A percentile compares a stretch with the other conserved stretches of the same genome.
These are phyloP conservation scores for Cepaea hortensis DNA, from an alignment of 2,888 invertebrate species.

Conservation along the genomic window DNA sequence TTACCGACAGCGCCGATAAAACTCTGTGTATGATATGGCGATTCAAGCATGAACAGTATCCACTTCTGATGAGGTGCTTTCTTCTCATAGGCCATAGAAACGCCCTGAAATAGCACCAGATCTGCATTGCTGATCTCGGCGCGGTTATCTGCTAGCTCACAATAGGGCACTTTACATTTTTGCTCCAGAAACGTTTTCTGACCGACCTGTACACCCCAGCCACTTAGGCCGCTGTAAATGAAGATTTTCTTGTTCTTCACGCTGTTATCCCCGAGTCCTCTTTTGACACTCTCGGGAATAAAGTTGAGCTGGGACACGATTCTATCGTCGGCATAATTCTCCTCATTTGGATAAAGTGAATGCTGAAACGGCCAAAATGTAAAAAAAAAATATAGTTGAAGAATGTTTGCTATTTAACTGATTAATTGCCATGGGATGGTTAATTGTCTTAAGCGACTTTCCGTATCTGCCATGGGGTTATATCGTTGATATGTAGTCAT, in stretches of 20 bases:
- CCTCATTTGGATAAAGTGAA: slow-evolving; percentile 55
- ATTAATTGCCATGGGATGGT: too few species aligned
- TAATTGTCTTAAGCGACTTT: too few species aligned
- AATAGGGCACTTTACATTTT: slow-evolving; percentile 91
- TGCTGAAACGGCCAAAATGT: not conserved
- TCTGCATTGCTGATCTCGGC: slow-evolving; percentile 87
- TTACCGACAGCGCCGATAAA: slow-evolving; percentile 74
- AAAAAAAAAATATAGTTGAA: not conserved
- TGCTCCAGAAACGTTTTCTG: slow-evolving; percentile 83
- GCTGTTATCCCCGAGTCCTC: slow-evolving; percentile 43
- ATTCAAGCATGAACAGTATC: slow-evolving; percentile 95
- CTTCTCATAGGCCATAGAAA: slow-evolving; percentile 34
- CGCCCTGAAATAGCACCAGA: slow-evolving; percentile 84
- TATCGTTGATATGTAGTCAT: too few species aligned
- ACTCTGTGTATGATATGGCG: slow-evolving; percentile 94
- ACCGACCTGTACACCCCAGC: slow-evolving; percentile 74
- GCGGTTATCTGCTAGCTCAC: slow-evolving; percentile 86
- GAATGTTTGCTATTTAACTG: not conserved
- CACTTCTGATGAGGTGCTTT: slow-evolving; percentile 81
- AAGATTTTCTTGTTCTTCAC: slow-evolving; percentile 65
- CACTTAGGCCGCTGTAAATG: slow-evolving; percentile 62
- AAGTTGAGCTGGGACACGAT: slow-evolving; percentile 69
- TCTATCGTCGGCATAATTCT: slow-evolving; percentile 64
- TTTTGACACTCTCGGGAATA: slow-evolving; percentile 55
- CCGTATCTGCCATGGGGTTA: too few species aligned